phyloP scores from a whole-genome alignment of 2,888 invertebrate species.

The Stegana nigrithorax region DNA sequence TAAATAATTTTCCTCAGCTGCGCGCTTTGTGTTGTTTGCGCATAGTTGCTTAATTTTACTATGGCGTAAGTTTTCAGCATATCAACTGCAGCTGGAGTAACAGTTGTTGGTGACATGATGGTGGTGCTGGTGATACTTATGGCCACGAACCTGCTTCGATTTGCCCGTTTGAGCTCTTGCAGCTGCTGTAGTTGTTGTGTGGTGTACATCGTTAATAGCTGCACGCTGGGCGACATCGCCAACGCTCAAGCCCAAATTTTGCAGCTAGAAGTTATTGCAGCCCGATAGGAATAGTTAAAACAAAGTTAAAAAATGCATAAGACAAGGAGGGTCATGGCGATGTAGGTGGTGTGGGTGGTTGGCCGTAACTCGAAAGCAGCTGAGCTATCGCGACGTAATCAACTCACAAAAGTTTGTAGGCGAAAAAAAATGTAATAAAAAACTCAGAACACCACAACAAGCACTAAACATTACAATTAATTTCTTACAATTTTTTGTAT shows the following conservation, averaged over 20 bases:
- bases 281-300: no score
- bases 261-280: constrained; percentile 10
- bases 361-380: neutral
- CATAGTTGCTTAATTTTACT: no score
- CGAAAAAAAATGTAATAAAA: neutral
- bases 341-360: neutral
- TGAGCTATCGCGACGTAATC: neutral
- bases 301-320: neutral
- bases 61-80: neutral
- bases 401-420: neutral
- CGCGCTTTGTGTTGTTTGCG: no score
- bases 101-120: neutral
- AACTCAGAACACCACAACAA: no score
- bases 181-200: constrained; percentile 25
- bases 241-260: constrained; percentile 9
- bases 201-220: constrained; percentile 43
- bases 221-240: neutral
- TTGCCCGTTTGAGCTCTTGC: constrained; percentile 31
- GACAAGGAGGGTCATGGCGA: neutral
- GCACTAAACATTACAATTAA: no score
- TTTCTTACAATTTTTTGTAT: constrained; percentile 69
- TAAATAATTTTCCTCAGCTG: neutral
- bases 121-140: neutral
- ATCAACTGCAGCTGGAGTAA: neutral
- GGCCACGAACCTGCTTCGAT: constrained; percentile 47